Evolutionary conservation across 2,113 vertebrate species (phyloP).

Genomic region (Trematocara nigrifrons): DNA sequence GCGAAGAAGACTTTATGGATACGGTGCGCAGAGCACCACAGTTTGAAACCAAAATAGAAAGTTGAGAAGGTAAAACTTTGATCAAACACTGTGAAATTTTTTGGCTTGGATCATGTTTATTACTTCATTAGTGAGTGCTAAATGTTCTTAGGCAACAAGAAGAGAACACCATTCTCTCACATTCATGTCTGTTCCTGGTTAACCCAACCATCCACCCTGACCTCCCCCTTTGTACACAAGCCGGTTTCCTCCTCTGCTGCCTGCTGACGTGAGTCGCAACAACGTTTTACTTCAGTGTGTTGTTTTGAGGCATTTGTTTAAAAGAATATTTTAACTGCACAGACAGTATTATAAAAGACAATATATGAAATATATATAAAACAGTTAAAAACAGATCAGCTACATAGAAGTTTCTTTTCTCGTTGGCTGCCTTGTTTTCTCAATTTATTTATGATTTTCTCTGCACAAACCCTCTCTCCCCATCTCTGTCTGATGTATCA

Average conservation of each 20-base stretch:
- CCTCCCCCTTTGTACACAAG: not conserved
- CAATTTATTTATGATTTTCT: not conserved
- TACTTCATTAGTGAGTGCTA: not conserved
- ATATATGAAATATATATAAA: not conserved
- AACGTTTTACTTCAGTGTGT: not conserved
- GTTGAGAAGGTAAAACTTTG: not conserved
- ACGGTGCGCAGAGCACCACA: not conserved
- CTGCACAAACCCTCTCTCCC: not conserved
- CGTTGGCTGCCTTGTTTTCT: not conserved
- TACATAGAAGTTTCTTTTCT: not conserved
- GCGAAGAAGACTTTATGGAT: not conserved
- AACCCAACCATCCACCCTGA: not conserved
- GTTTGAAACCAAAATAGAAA: not conserved
- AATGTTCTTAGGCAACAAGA: not conserved
- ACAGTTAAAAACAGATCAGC: not conserved
- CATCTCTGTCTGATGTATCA: slow-evolving; percentile 20
- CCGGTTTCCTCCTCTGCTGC: not conserved
- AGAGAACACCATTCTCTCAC: not conserved
- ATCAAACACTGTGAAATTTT: not conserved
- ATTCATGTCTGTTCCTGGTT: not conserved
- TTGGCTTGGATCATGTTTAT: not conserved
- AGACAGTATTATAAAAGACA: not conserved
- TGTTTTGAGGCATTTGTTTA: not conserved
- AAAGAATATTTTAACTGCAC: not conserved
- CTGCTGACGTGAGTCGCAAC: not conserved